Base-by-base conservation (phyloP, 2,888 invertebrate species). In the Strigamia crassipes region DNA sequence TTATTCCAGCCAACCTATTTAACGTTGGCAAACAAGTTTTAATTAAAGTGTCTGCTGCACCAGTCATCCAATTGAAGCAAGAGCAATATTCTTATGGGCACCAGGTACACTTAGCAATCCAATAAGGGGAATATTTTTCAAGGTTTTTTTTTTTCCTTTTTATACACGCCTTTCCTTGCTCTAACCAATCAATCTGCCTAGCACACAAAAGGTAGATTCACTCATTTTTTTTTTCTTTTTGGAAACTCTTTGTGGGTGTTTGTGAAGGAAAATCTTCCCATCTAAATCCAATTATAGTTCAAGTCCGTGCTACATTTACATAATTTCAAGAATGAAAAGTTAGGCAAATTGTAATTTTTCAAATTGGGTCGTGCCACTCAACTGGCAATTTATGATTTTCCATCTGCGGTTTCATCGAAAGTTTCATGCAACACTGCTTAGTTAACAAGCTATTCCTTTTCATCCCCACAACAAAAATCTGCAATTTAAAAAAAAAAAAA, bases 1-100 rank as follows among this genome's bases (percentile, higher is more conserved):
- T 61, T 61, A 61, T 61, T 61, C 61, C 61, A 61, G 61, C 61
- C 61, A 61, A 61, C 61, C 61, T 61, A 61, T 61, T 61, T 61
- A 61, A 61, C 18, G 61, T 61, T 61, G 61, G 61, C 61, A 61
- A 61, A 61, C 61, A 61, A 61, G 61, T 61, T 61, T 61, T 61
- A 61, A 61, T 61, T 61, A 61, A 61, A 61, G 61, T 61, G 61
- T 61, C 61, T 61, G 61, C 61, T 61, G 61, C 61, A 61, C 61
- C 61, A 61, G 61, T 61, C 61, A 61, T 61, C 61, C 61, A 61
- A 61, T 61, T 61, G 61, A 61, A 61, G 61, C 61, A 61, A 23
- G 61, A 61, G 61, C 61, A 61, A 61, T 61, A 61, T 61, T 61
- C 61, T 61, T 61, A 61, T 61, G 61, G 61, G 61, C 61, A 61